Conservation (phyloP, 2,888 invertebrate genomes). For the Ernsta delagoae region DNA sequence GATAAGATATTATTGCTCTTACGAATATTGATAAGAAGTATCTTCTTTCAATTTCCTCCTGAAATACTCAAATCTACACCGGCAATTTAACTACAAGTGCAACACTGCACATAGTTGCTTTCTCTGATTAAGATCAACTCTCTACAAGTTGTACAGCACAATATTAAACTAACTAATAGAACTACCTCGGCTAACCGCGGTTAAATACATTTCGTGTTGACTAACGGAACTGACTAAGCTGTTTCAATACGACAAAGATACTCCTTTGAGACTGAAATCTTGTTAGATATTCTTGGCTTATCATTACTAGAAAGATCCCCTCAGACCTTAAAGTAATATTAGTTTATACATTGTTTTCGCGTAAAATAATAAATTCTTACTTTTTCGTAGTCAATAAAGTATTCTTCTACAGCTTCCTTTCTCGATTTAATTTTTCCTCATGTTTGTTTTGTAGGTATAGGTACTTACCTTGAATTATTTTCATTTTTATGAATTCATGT, state of each 20-base stretch:
- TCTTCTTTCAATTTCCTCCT: too few relatives aligned
- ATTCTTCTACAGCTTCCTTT: neutral
- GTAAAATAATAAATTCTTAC: neutral
- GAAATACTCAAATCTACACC: too few relatives aligned
- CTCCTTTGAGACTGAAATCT: conserved; percentile 5
- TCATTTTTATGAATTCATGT: too few relatives aligned
- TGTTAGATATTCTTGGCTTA: neutral
- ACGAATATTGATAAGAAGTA: too few relatives aligned
- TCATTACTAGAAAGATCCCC: neutral
- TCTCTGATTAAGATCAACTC: conserved; percentile 3
- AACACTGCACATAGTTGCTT: neutral
- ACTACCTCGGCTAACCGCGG: neutral
- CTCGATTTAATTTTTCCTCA: too few relatives aligned
- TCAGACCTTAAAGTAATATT: neutral
- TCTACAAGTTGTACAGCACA: neutral
- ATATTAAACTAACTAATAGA: neutral
- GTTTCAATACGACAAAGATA: conserved; percentile 5
- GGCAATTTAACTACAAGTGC: neutral
- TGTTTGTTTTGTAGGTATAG: too few relatives aligned
- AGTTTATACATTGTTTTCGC: too few relatives aligned
- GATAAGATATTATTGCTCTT: too few relatives aligned
- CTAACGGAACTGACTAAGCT: conserved; percentile 1
- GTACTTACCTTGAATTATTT: too few relatives aligned
- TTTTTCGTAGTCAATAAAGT: neutral
- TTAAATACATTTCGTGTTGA: conserved; percentile 3